Percentiles rank a stretch among this genome's conserved stretches.
Evolutionary conservation across 2,888 invertebrate species (phyloP).

Genomic region (Pinctada fucata): DNA sequence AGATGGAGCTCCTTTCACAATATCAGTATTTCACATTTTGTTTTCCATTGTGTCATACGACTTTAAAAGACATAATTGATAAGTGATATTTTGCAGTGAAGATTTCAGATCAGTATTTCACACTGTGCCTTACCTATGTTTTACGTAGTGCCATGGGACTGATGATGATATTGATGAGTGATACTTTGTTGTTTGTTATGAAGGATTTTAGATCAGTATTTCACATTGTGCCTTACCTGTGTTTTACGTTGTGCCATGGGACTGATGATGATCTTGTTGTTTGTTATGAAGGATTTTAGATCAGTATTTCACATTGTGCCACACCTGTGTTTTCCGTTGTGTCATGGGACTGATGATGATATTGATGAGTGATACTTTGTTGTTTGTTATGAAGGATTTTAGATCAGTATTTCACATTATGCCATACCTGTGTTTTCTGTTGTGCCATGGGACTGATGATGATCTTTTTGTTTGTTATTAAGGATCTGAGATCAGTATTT

Average conservation of each 20-base stretch:
- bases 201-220: slow-evolving; percentile 79
- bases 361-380: slow-evolving; percentile 90
- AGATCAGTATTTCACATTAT: slow-evolving; percentile 90
- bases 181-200: slow-evolving; percentile 85
- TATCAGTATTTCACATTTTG: slow-evolving; percentile 70
- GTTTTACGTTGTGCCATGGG: slow-evolving; percentile 92
- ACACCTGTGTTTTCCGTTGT: slow-evolving; percentile 85
- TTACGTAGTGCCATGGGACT: slow-evolving; percentile 92
- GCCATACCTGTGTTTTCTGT: slow-evolving; percentile 87
- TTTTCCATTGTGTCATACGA: slow-evolving; percentile 91
- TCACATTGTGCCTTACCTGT: slow-evolving; percentile 79
- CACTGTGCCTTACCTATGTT: slow-evolving; percentile 75
- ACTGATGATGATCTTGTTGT: slow-evolving; percentile 93
- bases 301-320: not conserved
- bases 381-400: slow-evolving; percentile 84
- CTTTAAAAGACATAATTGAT: slow-evolving; percentile 84
- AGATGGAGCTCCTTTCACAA: not conserved
- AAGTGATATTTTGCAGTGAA: slow-evolving; percentile 83
- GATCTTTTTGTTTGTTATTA: slow-evolving; percentile 91
- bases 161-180: slow-evolving; percentile 93
- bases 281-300: slow-evolving; percentile 84
- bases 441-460: slow-evolving; percentile 92
- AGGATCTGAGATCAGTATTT: slow-evolving; percentile 79
- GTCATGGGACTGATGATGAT: slow-evolving; percentile 92
- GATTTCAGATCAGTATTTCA: too few species aligned